These are phyloP conservation scores for Sitta europaea DNA, from an alignment of 2,113 vertebrate genomes.

Conservation along the genomic window DNA sequence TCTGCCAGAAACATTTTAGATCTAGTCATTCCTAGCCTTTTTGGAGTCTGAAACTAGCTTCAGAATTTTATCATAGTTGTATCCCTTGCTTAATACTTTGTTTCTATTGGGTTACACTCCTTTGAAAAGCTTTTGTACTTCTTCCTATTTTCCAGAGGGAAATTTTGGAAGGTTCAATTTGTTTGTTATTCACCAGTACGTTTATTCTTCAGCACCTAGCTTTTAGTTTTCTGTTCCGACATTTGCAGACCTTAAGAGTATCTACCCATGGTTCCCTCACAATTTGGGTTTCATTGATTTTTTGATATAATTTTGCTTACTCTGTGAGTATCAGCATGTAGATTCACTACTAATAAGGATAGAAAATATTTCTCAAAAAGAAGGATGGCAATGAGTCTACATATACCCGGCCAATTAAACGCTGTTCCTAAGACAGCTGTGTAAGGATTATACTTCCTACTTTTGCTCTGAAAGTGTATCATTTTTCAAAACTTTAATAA, in stretches of 20 bases:
- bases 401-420: neutral
- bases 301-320: neutral
- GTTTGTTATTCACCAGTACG: neutral
- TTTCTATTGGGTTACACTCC: neutral
- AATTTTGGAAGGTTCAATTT: neutral
- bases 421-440: neutral
- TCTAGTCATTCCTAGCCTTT: neutral
- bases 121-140: neutral
- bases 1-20: neutral
- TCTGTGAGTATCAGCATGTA: neutral
- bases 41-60: neutral
- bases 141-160: neutral
- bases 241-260: neutral
- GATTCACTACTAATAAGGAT: neutral
- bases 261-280: neutral
- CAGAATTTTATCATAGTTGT: neutral
- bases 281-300: neutral
- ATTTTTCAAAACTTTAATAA: neutral
- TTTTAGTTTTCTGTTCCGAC: neutral
- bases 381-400: neutral
- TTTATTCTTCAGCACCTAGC: neutral
- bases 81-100: neutral
- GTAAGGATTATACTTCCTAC: neutral
- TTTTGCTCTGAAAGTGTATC: neutral
- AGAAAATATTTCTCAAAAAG: neutral